These are phyloP conservation scores for human (Homo sapiens) DNA, from an alignment of 2,113 vertebrate genomes.

Conservation along the genomic window DNA sequence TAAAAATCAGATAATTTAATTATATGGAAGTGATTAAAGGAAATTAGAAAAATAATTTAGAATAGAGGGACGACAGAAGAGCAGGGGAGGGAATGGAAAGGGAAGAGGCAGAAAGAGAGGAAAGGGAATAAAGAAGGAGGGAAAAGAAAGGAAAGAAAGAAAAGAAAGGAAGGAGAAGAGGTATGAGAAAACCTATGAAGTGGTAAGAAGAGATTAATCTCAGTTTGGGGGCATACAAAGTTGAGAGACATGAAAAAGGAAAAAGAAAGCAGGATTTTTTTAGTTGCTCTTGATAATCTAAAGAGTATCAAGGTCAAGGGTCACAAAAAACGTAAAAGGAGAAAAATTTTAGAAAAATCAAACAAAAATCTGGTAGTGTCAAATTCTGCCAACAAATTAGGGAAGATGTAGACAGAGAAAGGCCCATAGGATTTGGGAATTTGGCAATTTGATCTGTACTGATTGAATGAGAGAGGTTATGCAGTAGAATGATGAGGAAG, in stretches of 20 bases:
- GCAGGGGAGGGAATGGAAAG: fast-evolving
- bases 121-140: neutral
- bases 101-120: neutral
- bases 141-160: neutral
- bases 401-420: neutral
- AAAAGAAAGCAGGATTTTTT: neutral
- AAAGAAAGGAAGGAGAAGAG: neutral
- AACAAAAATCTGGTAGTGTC: neutral
- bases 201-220: neutral
- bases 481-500: neutral
- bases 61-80: neutral
- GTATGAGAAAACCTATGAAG: neutral
- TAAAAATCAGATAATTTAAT: neutral
- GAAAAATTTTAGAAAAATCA: neutral
- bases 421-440: neutral
- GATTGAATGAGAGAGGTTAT: neutral
- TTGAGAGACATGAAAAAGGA: neutral
- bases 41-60: neutral
- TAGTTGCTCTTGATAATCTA: neutral
- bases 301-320: neutral
- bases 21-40: neutral
- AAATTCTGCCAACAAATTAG: neutral
- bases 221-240: neutral
- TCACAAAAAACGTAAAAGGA: neutral
- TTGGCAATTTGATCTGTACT: neutral